These are phyloP conservation scores for Plectrocnemia conspersa DNA, from an alignment of 1,140 invertebrate genomes.

Conservation along the genomic window DNA sequence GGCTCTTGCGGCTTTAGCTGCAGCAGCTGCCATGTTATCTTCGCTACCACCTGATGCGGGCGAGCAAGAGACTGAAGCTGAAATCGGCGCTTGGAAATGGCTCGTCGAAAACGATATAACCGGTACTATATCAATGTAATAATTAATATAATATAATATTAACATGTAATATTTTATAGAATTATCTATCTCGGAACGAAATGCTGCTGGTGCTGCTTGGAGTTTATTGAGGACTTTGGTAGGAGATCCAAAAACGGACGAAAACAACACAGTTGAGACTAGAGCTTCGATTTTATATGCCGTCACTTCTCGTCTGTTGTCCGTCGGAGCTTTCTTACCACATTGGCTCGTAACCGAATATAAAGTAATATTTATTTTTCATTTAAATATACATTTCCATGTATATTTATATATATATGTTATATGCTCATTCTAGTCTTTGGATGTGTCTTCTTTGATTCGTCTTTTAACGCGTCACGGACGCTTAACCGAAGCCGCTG, in stretches of 20 bases:
- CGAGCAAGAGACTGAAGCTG: constrained; percentile 10
- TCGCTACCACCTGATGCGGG: constrained; percentile 6
- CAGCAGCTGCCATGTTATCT: constrained; percentile 24
- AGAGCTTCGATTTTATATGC: constrained; percentile 42
- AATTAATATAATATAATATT: background rate
- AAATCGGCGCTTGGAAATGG: constrained; percentile 28
- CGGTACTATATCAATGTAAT: constrained; percentile 12
- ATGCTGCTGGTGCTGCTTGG: constrained; percentile 32
- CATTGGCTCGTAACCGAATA: constrained; percentile 47
- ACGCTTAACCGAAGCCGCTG: constrained; percentile 41
- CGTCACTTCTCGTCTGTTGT: constrained; percentile 44
- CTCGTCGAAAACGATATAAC: constrained; percentile 32
- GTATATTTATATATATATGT: constrained; percentile 1
- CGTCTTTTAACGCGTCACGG: constrained; percentile 42
- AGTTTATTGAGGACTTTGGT: constrained; percentile 22
- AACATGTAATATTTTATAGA: constrained; percentile 24
- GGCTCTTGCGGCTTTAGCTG: constrained; percentile 25
- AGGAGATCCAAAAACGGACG: background rate
- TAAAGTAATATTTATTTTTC: constrained; percentile 39
- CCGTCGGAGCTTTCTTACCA: constrained; percentile 46
- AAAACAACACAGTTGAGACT: constrained; percentile 34
- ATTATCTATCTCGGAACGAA: constrained; percentile 26
- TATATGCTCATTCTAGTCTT: background rate
- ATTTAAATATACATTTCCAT: background rate
- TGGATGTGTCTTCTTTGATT: constrained; percentile 39